Evolutionary conservation across 2,797 vertebrate genomes (phyloP).

Genomic region (Petrocephalus sullivani): DNA sequence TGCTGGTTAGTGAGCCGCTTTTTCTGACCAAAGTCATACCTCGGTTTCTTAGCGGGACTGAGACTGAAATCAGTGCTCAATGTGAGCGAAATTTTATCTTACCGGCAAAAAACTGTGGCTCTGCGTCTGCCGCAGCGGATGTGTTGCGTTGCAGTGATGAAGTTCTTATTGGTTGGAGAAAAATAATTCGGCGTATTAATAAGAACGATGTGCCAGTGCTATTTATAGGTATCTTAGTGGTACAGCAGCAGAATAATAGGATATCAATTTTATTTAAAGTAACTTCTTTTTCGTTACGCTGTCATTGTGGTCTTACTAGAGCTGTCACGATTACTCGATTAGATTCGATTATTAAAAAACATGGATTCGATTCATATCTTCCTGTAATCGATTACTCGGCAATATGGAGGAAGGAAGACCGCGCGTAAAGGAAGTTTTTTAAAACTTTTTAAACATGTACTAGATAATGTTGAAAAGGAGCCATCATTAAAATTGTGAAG

Average conservation of each 20-base stretch:
- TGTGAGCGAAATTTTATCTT: background rate
- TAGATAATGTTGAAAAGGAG: no score
- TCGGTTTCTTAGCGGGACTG: background rate
- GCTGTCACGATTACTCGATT: background rate
- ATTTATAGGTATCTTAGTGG: background rate
- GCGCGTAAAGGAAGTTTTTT: background rate
- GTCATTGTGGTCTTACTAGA: background rate
- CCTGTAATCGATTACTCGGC: background rate
- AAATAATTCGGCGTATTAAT: background rate
- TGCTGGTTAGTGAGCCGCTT: constrained; percentile 70
- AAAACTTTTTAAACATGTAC: no score
- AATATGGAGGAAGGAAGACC: background rate
- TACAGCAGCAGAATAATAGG: background rate
- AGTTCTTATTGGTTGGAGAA: background rate
- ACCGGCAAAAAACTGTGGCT: background rate
- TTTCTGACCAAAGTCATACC: background rate
- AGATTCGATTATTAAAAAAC: background rate
- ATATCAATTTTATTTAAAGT: background rate
- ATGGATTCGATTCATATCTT: background rate
- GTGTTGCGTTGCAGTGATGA: background rate
- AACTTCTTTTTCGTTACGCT: background rate
- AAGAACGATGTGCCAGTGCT: background rate
- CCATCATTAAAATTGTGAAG: no score
- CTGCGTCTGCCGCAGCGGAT: background rate
- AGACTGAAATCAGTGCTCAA: background rate